phyloP scores from a whole-genome alignment of 2,113 vertebrate genomes.

The Myiozetetes cayanensis region DNA sequence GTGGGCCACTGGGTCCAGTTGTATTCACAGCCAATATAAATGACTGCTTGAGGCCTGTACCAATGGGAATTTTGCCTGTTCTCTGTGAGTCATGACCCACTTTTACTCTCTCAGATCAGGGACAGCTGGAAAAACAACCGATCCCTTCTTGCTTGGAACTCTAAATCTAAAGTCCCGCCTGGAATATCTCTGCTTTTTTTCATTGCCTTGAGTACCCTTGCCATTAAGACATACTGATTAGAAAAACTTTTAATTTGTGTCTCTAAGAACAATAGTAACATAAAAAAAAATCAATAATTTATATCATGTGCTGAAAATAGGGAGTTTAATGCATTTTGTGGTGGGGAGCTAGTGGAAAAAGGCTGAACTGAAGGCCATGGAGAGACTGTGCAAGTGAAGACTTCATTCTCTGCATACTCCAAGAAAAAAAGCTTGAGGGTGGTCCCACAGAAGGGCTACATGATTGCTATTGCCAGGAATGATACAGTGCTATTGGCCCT shows the following conservation, averaged over 20 bases:
- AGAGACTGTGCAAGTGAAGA: not conserved
- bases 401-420: not conserved
- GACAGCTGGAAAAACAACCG: slow-evolving; percentile 33
- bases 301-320: not conserved
- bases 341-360: not conserved
- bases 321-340: not conserved
- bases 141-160: not conserved
- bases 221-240: not conserved
- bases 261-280: not conserved
- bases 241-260: not conserved
- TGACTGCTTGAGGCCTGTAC: not conserved
- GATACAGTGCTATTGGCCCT: not conserved
- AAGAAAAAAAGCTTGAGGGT: not conserved
- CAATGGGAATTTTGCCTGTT: slow-evolving; percentile 29
- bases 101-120: slow-evolving; percentile 26
- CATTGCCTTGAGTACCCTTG: not conserved
- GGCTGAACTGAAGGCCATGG: not conserved
- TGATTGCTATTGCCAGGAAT: not conserved
- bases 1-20: not conserved
- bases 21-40: not conserved
- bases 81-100: slow-evolving; percentile 7
- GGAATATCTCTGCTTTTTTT: not conserved
- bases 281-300: not conserved
- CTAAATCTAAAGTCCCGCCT: not conserved
- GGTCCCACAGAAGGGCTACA: not conserved